A percentile compares a stretch with the other conserved stretches of the same genome.
Conservation (phyloP, 2,797 vertebrate species). For the Channallabes apus region DNA sequence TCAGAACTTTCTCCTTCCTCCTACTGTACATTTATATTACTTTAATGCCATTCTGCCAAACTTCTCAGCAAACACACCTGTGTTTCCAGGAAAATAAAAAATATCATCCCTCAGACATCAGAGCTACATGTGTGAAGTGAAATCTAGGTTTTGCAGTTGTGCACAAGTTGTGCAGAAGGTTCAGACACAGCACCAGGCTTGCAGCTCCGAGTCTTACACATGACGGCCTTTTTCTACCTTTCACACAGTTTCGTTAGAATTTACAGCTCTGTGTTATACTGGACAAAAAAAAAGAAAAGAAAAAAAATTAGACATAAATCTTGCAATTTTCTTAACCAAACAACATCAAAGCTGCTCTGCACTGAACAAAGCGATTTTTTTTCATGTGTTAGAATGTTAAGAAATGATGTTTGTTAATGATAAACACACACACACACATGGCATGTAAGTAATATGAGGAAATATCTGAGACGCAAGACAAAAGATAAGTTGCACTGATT, state of each 20-base stretch:
- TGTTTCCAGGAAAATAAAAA: background rate
- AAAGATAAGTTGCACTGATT: background rate
- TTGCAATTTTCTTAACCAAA: background rate
- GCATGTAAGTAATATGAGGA: background rate
- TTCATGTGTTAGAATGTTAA: background rate
- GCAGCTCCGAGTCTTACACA: conserved; percentile 37
- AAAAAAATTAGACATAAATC: background rate
- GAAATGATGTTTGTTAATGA: background rate
- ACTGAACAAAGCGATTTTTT: too few species aligned
- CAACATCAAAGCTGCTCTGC: background rate
- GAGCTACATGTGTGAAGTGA: conserved; percentile 55
- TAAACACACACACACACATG: too few species aligned
- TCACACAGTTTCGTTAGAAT: conserved; percentile 71
- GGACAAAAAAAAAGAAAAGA: background rate
- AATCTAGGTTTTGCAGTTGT: conserved; percentile 39
- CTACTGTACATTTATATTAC: too few species aligned
- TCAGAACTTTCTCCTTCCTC: background rate
- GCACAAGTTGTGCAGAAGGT: conserved; percentile 50
- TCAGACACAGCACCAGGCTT: conserved; percentile 49
- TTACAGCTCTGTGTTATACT: conserved; percentile 66
- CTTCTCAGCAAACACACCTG: too few species aligned
- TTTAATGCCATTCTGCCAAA: too few species aligned
- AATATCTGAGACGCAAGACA: background rate
- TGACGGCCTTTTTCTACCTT: conserved; percentile 49
- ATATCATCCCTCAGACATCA: background rate